Base-by-base conservation (phyloP, 2,888 invertebrate genomes). In the Tetropium fuscum region DNA sequence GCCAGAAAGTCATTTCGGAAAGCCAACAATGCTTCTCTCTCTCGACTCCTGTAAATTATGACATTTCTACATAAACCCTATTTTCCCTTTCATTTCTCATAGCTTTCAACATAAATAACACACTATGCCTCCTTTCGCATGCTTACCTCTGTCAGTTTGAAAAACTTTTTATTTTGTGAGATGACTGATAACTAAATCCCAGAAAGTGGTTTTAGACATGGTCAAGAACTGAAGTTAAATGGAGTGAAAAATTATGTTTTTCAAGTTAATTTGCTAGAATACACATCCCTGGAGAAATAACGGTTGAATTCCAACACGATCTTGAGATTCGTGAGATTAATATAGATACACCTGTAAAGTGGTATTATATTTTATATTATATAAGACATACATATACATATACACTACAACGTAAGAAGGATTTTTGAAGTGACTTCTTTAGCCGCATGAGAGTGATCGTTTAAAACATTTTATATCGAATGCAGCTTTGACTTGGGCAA, bases 71-170 rank as follows among this genome's bases (percentile, higher is more conserved):
- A 73, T 76, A 76, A 76, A 75, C 74, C 76, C 74, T 74, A 75
- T 77, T 77, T 77, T 77, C 76, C 74, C 74, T 78, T 77, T 77
- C 78, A 78, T 77, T 78, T 77, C 75, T 77, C 77, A 75, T 75
- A 71, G 71, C 71, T 69, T 69, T 69, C 63, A 70, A 70, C 72
- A 74, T 76, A 76, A 76, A 76, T 77, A 71, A 69, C 63, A 54
- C 49, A 27, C 18, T 11, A 10, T 5, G 25, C 51, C 27, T 22
- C 53, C 57, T 45, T 53, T 49, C 54, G 41, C 45, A 53, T 45
- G 55, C 53, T 43, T 61, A 60, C 64, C 54, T 64, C 56, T 60
- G 62, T 64, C 60, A 56, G 59, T 58, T 60, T 58, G 38, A 44
- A 13, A 20, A 49, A 56, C 45, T 51, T 53, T 60, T 56, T 60